These are phyloP conservation scores for Mormyrops boulengeri DNA, from an alignment of 2,797 vertebrate species.

Conservation along the genomic window DNA sequence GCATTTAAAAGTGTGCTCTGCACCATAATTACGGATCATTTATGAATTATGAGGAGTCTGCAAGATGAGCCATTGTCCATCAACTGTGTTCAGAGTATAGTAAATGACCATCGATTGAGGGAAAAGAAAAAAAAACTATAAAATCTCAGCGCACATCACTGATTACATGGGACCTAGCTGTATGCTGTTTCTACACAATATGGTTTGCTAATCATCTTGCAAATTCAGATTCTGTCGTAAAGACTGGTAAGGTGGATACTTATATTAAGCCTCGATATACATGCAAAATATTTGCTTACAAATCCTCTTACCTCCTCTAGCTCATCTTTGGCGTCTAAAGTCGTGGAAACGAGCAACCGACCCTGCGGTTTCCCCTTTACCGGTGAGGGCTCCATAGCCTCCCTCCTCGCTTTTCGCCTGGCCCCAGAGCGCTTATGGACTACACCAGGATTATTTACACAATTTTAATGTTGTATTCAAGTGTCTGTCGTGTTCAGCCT, in stretches of 20 bases:
- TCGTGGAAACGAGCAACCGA: conserved; percentile 77
- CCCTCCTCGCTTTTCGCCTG: conserved; percentile 48
- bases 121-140: background rate
- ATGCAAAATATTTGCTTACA: background rate
- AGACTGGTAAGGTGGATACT: conserved; percentile 36
- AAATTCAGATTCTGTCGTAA: background rate
- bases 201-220: conserved; percentile 2
- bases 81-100: background rate
- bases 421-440: conserved; percentile 47
- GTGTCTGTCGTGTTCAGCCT: conserved; percentile 23
- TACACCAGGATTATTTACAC: conserved; percentile 29
- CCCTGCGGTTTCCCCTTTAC: conserved; percentile 68
- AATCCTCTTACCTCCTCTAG: conserved; percentile 80
- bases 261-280: conserved; percentile 1
- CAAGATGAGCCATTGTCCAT: background rate
- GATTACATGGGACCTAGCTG: background rate
- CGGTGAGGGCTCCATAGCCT: conserved; percentile 68
- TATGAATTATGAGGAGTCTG: background rate
- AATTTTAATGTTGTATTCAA: conserved; percentile 31
- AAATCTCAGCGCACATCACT: background rate
- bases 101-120: background rate
- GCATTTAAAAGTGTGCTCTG: background rate
- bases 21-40: background rate
- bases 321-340: conserved; percentile 90
- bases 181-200: conserved; percentile 3